phyloP scores from a whole-genome alignment of 2,113 vertebrate genomes.

The Stercorarius parasiticus region DNA sequence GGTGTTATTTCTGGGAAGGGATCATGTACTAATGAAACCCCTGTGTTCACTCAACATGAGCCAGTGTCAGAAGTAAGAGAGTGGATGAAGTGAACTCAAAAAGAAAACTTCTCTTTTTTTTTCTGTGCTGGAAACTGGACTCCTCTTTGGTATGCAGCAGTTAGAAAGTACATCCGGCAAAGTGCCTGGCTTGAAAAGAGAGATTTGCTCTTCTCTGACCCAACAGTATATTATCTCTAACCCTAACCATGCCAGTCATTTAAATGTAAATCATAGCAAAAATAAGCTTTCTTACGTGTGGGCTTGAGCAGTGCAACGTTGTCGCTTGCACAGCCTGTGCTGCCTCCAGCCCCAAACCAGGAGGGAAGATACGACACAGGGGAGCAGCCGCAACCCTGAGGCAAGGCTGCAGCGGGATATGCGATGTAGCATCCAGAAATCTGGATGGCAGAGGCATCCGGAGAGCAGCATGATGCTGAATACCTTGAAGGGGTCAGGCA shows the following conservation, averaged over 20 bases:
- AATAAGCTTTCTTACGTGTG: neutral
- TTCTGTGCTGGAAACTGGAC: neutral
- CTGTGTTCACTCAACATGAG: neutral
- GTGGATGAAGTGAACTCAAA: neutral
- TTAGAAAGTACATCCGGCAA: constrained; percentile 23
- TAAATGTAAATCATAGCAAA: constrained; percentile 46
- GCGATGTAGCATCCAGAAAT: neutral
- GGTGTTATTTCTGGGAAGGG: neutral
- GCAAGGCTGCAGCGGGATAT: neutral
- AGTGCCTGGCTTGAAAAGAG: constrained; percentile 38
- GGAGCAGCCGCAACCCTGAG: neutral
- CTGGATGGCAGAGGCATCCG: rapidly evolving
- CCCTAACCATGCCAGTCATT: constrained; percentile 18
- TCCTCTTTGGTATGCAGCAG: constrained; percentile 21
- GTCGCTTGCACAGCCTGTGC: neutral
- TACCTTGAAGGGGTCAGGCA: neutral
- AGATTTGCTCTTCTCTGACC: constrained; percentile 39
- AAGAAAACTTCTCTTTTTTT: neutral
- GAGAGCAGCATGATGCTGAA: neutral
- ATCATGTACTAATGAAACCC: constrained; percentile 10
- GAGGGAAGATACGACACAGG: neutral
- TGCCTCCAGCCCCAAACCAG: neutral
- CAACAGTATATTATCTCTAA: constrained; percentile 48
- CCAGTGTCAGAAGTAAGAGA: neutral
- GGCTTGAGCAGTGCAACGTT: neutral